These are phyloP conservation scores for Pristionchus maxplancki DNA, from an alignment of 2,888 invertebrate genomes.

Conservation along the genomic window DNA sequence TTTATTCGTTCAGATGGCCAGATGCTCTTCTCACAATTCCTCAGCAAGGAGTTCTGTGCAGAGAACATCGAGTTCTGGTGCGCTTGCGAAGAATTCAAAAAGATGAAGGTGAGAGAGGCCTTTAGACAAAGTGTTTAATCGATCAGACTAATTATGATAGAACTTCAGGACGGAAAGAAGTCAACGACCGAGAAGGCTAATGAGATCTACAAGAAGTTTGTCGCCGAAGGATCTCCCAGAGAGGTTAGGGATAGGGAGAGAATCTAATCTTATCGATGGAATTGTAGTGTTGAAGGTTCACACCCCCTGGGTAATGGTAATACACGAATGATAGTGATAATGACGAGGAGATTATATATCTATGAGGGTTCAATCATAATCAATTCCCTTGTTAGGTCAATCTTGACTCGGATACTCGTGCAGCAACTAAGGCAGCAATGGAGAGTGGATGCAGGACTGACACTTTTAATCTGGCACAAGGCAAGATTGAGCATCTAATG, in stretches of 20 bases:
- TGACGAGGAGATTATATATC: neutral
- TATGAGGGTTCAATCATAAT: neutral
- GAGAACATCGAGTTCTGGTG: constrained; percentile 76
- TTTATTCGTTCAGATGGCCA: constrained; percentile 70
- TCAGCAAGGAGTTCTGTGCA: constrained; percentile 70
- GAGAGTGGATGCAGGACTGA: constrained; percentile 67
- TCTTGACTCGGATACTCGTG: constrained; percentile 72
- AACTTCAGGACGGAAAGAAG: constrained; percentile 61
- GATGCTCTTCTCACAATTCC: constrained; percentile 71
- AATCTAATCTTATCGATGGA: neutral
- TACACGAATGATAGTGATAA: neutral
- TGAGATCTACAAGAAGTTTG: constrained; percentile 70
- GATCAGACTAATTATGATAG: neutral
- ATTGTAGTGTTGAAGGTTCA: neutral
- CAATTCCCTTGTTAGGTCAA: constrained; percentile 64
- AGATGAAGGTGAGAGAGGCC: constrained; percentile 64
- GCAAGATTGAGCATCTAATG: constrained; percentile 73
- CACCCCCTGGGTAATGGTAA: neutral
- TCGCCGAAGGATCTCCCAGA: constrained; percentile 67
- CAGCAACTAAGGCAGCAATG: constrained; percentile 72
- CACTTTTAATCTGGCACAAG: constrained; percentile 73
- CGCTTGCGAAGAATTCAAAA: constrained; percentile 75
- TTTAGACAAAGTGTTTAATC: neutral
- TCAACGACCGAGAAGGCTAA: constrained; percentile 67
- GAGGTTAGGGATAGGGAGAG: constrained; percentile 62